Base-by-base conservation (phyloP, 2,888 invertebrate genomes). In the Sphaerophoria taeniata region DNA sequence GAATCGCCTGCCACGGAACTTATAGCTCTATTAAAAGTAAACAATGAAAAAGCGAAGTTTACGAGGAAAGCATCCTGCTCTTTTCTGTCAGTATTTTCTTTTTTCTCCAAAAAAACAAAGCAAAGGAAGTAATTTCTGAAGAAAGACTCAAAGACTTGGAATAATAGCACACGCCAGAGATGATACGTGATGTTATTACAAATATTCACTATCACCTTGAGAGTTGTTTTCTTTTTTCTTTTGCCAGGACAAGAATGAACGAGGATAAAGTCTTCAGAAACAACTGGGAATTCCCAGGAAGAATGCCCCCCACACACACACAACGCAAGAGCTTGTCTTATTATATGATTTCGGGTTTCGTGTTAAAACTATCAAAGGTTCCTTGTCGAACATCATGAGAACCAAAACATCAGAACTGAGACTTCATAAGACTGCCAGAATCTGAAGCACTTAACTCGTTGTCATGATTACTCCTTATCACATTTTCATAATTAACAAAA, bases 401-500 rank as follows among this genome's bases (percentile, higher is more conserved):
- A 58, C 6, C 9, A 3, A 49, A 7, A 14, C 6, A 49, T 12
- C 16, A 12, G n/a, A n/a, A n/a, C n/a, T n/a, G n/a, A n/a, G n/a
- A n/a, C n/a, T n/a, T n/a, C n/a, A n/a, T n/a, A n/a, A 6, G 9
- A 9, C 39, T 39, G 11, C 34, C 14, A 34, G 43, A 43, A 60
- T 12, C 60, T 60, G 12, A 49, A 65, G 80, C 72, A 69, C 69
- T 58, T 49, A 61, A 81, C 73, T 81, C 70, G 70, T 81, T 85
- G 81, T 73, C 81, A 65, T 76, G 76, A 85, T 85, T 85, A 76
- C 85, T 85, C 77, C 81, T 85, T 81, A 85, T 85, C 73, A 85
- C 85, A 85, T 85, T 85, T 81, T 77, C 76, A 85, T 85, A 85
- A 85, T 85, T 85, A 85, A 85, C 76, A 67, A 47, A 85, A 85